Evolutionary conservation across 2,113 vertebrate species (phyloP), one percentile per base, ranked within the genome.

Genomic region (Prunella fulvescens): DNA sequence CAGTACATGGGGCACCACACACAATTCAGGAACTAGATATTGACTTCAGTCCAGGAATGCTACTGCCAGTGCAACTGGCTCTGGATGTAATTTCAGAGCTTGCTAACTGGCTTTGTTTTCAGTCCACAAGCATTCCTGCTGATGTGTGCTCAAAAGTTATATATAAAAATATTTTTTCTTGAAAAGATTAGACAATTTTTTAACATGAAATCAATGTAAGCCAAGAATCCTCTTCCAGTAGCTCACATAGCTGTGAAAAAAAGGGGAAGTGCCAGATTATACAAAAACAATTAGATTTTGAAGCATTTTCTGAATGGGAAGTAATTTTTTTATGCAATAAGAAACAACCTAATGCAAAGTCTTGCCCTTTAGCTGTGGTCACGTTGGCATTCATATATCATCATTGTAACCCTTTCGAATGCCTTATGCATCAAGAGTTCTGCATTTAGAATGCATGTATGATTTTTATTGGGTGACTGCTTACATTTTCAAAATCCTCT

Each of bases 201-300:
- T 91, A 87, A 54, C 48, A 69, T 58, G 29, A 88, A 92, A 93
- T 72, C 22, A 24, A 62, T 35, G 35, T 58, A 72, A 74, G 74
- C 24, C 14, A 3, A 88, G 66, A 92, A 90, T 69, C 35, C 18
- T 90, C 14, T 64, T 91, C 20, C 23, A 66, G 26, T 67, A 44
- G 82, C 65, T 72, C 57, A 61, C 82, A 44, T 12, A 93, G 29
- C 39, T 56, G 72, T 47, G 39, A 90, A 33, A 50, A 86, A 77
- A 31, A 66, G 23, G 23, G 17, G 2, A 83, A 73, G 47, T 42
- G 6, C 31, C 5, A 47, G 66, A 24, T 85, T 88, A 31, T 78
- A 76, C 19, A 84, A 92, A 93, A 77, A 61, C 81, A 96, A 92
- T 90, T 86, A 53, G 56, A 61, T 91, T 88, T 95, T 60, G 64